Evolutionary conservation across 2,797 vertebrate genomes (phyloP).

Genomic region (Pachyuromys duprasi): DNA sequence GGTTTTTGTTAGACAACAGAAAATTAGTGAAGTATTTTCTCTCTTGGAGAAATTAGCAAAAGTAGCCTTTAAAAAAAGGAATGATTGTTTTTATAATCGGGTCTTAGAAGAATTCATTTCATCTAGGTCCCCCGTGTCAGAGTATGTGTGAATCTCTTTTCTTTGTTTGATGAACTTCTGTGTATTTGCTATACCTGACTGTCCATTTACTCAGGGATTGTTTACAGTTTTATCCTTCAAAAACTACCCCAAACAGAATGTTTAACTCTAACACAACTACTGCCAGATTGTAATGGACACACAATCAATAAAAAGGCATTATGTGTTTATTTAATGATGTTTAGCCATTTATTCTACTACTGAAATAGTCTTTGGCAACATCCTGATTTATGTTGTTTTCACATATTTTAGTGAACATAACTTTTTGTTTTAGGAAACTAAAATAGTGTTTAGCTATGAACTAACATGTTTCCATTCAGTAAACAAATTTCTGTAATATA

Average conservation of each 20-base stretch:
- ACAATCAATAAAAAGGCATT: neutral
- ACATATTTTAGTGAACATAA: neutral
- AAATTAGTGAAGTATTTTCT: neutral
- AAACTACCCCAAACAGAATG: neutral
- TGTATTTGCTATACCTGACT: neutral
- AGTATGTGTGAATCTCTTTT: neutral
- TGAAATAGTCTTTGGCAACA: neutral
- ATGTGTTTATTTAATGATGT: neutral
- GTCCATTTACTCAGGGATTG: neutral
- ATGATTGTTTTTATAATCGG: neutral
- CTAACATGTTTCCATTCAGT: neutral
- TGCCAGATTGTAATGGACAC: neutral
- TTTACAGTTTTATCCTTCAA: slow-evolving; percentile 16
- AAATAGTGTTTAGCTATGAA: neutral
- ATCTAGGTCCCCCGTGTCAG: too few species aligned
- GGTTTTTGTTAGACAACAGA: neutral
- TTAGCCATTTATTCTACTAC: neutral
- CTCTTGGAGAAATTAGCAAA: neutral
- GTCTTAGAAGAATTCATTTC: slow-evolving; percentile 5
- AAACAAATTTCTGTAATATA: neutral
- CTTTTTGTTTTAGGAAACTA: slow-evolving; percentile 42
- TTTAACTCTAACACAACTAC: neutral
- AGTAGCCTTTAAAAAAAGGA: neutral
- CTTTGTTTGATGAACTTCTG: neutral
- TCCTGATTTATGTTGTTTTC: neutral